Evolutionary conservation across 2,888 invertebrate species (phyloP), one percentile per base, ranked within the genome.

Genomic region (Auanema sp.): DNA sequence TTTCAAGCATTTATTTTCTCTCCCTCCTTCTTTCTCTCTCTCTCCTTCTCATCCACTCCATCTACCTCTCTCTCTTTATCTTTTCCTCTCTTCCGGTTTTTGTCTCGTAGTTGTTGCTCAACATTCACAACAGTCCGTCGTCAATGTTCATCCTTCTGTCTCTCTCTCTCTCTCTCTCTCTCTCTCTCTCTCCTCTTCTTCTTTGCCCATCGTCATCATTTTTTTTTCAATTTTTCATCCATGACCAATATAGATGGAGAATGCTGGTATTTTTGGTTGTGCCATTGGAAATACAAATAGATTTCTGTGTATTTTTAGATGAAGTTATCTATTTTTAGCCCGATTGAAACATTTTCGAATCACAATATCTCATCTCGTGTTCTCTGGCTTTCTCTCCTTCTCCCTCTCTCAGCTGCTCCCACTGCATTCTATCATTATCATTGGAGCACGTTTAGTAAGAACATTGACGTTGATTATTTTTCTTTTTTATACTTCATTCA

Each of bases 121-220:
- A 8, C 53, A 18, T 25, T 52, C 25, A 21, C n/a, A n/a, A 49
- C 60, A 33, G 33, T 33, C 8, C 8, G 33, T 33, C 33, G 33
- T 33, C 33, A 58, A 58, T 66, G 58, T 62, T 58, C 25, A n/a
- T 61, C 58, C 49, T 51, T 56, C 42, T 50, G 47, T 63, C 53
- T 59, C 66, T 23, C 44, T 55, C 56, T 25, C 24, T 58, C 14
- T 41, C 0, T 16, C 61, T 25, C 56, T 24, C 21, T 55, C 43
- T 24, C 56, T 55, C 23, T 12, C 40, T 14, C 23, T 23, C 14
- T 14, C 21, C 54, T 24, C 54, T 24, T 18, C 47, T 21, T 50
- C 33, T 52, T 21, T 50, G 23, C n/a, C 21, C 16, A 18, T 58
- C 16, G 24, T 21, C 16, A 16, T 50, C 47, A 49, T n/a, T 21